Conservation (phyloP, 1,140 invertebrate species). For the Sycobia sp. region DNA sequence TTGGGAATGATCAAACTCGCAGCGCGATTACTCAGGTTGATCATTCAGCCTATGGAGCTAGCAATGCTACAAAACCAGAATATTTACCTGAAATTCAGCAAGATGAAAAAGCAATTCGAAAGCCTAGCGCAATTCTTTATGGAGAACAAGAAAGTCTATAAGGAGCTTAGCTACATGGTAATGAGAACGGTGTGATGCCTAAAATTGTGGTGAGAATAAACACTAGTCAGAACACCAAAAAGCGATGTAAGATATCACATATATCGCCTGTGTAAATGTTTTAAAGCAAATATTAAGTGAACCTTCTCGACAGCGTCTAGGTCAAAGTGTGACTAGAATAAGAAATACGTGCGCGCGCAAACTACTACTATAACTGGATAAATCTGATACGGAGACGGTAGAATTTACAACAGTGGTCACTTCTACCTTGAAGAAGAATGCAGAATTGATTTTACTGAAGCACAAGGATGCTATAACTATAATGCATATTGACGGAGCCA, state of each 20-base stretch:
- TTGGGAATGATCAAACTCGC: slow-evolving; percentile 4
- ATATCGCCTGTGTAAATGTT: background rate
- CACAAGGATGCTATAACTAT: background rate
- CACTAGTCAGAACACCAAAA: background rate
- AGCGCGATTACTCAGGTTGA: background rate
- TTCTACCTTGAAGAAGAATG: background rate
- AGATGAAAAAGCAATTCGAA: too few species aligned
- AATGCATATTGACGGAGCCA: background rate
- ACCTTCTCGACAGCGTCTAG: background rate
- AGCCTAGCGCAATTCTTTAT: too few species aligned
- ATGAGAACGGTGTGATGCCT: background rate
- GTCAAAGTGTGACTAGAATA: background rate
- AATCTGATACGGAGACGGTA: background rate
- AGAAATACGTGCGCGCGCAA: background rate
- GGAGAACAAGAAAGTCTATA: background rate
- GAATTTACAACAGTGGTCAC: background rate
- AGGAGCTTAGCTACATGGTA: background rate
- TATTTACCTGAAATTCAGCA: too few species aligned
- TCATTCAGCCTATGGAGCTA: background rate
- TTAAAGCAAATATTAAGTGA: background rate
- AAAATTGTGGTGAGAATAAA: background rate
- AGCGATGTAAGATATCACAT: background rate
- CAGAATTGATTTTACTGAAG: background rate
- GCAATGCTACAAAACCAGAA: background rate
- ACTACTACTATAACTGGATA: background rate